Conservation (phyloP, 2,797 vertebrate species). For the Microctenopoma steveboyesi region DNA sequence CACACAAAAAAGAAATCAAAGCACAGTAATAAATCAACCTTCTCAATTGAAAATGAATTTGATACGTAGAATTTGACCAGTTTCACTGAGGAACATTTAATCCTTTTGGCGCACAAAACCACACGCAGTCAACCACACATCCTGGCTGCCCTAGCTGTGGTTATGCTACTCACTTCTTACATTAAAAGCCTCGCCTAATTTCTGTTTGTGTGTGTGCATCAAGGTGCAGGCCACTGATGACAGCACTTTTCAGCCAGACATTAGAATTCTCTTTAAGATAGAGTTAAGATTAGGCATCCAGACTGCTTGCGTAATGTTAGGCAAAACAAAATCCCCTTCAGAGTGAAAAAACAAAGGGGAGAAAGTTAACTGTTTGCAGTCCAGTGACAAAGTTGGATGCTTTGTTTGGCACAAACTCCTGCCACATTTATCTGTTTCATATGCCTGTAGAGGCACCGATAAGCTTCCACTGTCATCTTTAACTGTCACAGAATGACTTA, state of each 20-base stretch:
- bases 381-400: neutral
- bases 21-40: neutral
- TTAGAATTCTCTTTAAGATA: neutral
- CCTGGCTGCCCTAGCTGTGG: slow-evolving; percentile 16
- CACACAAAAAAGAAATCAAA: slow-evolving; percentile 8
- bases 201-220: neutral
- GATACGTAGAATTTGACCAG: slow-evolving; percentile 16
- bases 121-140: slow-evolving; percentile 8
- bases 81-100: slow-evolving; percentile 38
- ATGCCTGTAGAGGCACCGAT: neutral
- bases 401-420: neutral
- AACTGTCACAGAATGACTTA: neutral
- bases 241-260: neutral
- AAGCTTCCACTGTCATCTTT: neutral
- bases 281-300: neutral
- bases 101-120: slow-evolving; percentile 29
- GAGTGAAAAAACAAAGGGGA: neutral
- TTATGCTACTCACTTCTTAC: slow-evolving; percentile 11
- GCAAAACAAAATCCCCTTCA: neutral
- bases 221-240: neutral
- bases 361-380: neutral
- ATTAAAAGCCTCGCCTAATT: neutral
- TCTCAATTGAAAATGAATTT: neutral
- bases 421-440: neutral
- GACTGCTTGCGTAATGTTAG: neutral